Percentiles rank a stretch among this genome's conserved stretches.
Evolutionary conservation across 2,113 vertebrate species (phyloP).

Genomic region (Oreotrochilus melanogaster): DNA sequence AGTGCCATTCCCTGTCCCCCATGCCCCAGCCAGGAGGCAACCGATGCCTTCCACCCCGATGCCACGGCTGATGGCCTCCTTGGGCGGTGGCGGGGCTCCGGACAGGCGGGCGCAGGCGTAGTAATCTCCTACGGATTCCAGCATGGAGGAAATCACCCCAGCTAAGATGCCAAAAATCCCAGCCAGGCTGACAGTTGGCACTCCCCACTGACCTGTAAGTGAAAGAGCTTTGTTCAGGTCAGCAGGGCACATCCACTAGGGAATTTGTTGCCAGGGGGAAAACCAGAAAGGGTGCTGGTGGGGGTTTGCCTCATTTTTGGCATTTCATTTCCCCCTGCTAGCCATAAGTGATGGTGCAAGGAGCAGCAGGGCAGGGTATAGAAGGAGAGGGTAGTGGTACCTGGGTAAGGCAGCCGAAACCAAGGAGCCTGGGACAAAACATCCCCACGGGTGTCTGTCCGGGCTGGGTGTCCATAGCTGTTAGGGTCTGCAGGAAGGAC

Average conservation of each 20-base stretch:
- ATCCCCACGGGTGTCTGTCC: constrained; percentile 87
- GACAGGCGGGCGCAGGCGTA: constrained; percentile 92
- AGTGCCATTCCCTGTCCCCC: constrained; percentile 94
- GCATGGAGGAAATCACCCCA: constrained; percentile 93
- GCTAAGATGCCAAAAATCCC: constrained; percentile 94
- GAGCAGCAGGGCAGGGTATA: not conserved
- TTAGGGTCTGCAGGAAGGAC: constrained; percentile 81
- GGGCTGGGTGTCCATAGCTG: constrained; percentile 86
- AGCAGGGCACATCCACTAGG: not conserved
- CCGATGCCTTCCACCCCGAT: constrained; percentile 94
- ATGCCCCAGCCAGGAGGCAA: constrained; percentile 92
- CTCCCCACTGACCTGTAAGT: constrained; percentile 92
- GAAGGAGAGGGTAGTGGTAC: constrained; percentile 61
- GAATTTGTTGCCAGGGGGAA: not conserved
- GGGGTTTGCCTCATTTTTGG: not conserved
- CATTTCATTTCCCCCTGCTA: not conserved
- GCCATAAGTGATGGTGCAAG: fast-evolving
- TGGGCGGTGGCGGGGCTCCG: constrained; percentile 89
- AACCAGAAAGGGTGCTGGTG: not conserved
- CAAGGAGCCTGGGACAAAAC: constrained; percentile 87
- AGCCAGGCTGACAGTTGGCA: constrained; percentile 90
- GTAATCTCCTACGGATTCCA: constrained; percentile 96
- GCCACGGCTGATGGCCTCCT: constrained; percentile 91
- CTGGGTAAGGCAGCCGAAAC: constrained; percentile 94
- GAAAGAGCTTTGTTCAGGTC: not conserved